Base-by-base conservation (phyloP, 2,113 vertebrate species). In the Atlantisia rogersi region DNA sequence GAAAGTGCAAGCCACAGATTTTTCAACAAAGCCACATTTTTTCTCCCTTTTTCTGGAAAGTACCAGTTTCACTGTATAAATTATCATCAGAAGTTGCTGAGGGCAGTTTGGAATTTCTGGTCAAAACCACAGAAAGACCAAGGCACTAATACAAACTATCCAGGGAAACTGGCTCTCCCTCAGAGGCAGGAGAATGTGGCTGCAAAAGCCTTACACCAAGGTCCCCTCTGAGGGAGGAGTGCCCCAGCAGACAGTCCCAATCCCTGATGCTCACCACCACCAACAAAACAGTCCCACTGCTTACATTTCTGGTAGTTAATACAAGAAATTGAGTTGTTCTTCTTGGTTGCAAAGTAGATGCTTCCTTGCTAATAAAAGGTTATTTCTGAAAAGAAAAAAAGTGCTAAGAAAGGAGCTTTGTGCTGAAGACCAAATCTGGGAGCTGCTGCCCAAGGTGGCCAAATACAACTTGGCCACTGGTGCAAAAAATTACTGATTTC, bases 71-170 rank as follows among this genome's bases (percentile, higher is more conserved):
- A 67, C 28, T 25, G 16, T 67, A 77, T 53, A 3, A 1, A 12
- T 14, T 53, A 44, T 40, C 55, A 78, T 40, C 55, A 83, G 26
- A 62, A 78, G 6, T 28, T 86, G 32, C 50, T 81, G 53, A 50
- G 12, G 62, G 21, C 18, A 77, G 6, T 25, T 5, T 89, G 73
- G 68, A 91, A 81, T 83, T 96, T 95, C 60, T 88, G 3, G 20
- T n/a, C 12, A 53, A 94, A 95, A 44, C 76, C 86, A 70, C 73
- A 91, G 68, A 83, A 83, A 92, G 16, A 81, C 4, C 55, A 70
- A 91, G 40, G 16, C 3, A 50, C 26, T 13, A 37, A 53, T 50
- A 55, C 16, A 28, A 83, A 91, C 69, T 35, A 91, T 78, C 46
- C 39, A 42, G 32, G 24, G 56, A 19, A 40, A 14, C 9, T 39